Percentiles rank a stretch among this genome's conserved stretches.
Conservation (phyloP, 2,888 invertebrate species). For the Nemotelus pantherinus region DNA sequence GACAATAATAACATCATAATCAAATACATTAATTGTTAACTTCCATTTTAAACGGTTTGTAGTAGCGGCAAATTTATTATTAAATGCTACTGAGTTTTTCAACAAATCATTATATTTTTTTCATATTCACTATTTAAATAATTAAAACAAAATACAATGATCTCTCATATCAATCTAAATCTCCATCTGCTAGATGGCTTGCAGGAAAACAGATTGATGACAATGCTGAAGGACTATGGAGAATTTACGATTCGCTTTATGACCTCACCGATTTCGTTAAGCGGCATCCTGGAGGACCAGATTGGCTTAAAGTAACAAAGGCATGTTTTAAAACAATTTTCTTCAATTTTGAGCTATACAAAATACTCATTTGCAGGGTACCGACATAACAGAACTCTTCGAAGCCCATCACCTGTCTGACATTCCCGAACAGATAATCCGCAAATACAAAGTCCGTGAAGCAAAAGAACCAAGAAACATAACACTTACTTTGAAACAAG, state of each 20-base stretch:
- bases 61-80: too few relatives aligned
- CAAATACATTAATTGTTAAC: too few relatives aligned
- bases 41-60: too few relatives aligned
- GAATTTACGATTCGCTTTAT: slow-evolving; percentile 80
- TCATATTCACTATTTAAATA: too few relatives aligned
- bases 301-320: slow-evolving; percentile 78
- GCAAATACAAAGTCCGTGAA: slow-evolving; percentile 73
- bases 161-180: not conserved
- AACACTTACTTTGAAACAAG: slow-evolving; percentile 76
- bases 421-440: slow-evolving; percentile 69
- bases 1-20: too few relatives aligned
- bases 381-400: slow-evolving; percentile 83
- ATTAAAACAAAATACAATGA: too few relatives aligned
- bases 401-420: slow-evolving; percentile 76
- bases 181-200: slow-evolving; percentile 67
- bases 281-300: slow-evolving; percentile 85
- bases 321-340: slow-evolving; percentile 60
- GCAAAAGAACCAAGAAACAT: slow-evolving; percentile 73
- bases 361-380: slow-evolving; percentile 68
- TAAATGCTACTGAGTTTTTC: too few relatives aligned
- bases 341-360: not conserved
- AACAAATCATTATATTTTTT: too few relatives aligned
- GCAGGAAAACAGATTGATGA: slow-evolving; percentile 74
- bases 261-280: slow-evolving; percentile 82
- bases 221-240: slow-evolving; percentile 81